A percentile compares a stretch with the other conserved stretches of the same genome.
Conservation (phyloP, 2,113 vertebrate genomes). For the Hylia prasina region DNA sequence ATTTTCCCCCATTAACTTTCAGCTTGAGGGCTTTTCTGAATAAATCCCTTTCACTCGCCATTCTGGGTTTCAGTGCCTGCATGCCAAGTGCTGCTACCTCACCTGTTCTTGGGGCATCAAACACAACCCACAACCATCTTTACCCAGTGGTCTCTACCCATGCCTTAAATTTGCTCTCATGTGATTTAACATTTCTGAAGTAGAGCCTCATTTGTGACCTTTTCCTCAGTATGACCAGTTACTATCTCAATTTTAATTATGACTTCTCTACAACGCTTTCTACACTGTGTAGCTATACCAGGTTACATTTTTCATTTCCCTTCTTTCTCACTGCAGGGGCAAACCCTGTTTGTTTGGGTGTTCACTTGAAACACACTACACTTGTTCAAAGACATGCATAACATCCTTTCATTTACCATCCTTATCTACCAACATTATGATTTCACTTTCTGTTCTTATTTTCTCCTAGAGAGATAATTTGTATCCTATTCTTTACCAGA, state of each 20-base stretch:
- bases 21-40: neutral
- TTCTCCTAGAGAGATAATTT: neutral
- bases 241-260: neutral
- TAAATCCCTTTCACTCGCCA: neutral
- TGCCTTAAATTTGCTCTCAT: rapidly evolving
- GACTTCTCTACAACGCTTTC: neutral
- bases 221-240: neutral
- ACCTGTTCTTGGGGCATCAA: neutral
- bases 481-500: neutral
- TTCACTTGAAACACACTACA: neutral
- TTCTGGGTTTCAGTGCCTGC: neutral
- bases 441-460: neutral
- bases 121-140: neutral
- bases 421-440: neutral
- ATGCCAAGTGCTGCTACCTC: neutral
- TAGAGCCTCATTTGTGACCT: neutral
- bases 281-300: neutral
- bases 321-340: neutral
- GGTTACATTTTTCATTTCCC: neutral
- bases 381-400: neutral
- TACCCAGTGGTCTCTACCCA: neutral
- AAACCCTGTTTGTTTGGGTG: neutral
- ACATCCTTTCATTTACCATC: neutral
- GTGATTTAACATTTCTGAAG: neutral
- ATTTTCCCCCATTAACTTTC: neutral